These are phyloP conservation scores for Neodiprion pinetum DNA, from an alignment of 1,140 invertebrate species.

Conservation along the genomic window DNA sequence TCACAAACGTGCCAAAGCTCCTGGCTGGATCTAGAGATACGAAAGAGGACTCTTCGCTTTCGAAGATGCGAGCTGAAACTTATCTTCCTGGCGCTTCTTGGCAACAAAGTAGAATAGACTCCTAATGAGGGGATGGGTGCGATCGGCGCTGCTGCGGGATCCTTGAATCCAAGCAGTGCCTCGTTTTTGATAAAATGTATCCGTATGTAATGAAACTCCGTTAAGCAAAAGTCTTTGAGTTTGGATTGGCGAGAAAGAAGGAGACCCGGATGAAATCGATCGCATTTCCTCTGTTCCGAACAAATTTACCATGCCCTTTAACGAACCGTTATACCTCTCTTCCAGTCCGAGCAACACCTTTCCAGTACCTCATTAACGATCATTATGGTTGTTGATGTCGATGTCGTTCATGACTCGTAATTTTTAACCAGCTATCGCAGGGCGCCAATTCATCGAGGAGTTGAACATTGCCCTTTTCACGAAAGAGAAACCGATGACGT, in stretches of 20 bases:
- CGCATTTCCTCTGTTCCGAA: not conserved
- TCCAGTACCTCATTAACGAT: too few species aligned
- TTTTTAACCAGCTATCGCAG: too few species aligned
- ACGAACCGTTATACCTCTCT: not conserved
- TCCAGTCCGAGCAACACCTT: too few species aligned
- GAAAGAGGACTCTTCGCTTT: not conserved
- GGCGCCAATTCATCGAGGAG: too few species aligned
- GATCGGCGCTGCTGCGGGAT: not conserved
- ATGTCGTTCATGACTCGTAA: too few species aligned
- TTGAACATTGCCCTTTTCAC: not conserved
- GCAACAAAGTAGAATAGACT: not conserved
- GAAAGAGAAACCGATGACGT: not conserved
- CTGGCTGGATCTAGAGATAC: not conserved
- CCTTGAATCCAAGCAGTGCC: not conserved
- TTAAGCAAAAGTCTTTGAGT: not conserved
- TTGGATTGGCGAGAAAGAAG: not conserved
- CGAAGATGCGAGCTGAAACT: not conserved
- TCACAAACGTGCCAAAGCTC: not conserved
- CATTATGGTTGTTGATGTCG: too few species aligned
- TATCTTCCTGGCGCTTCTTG: not conserved
- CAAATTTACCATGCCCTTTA: not conserved
- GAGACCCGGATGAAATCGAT: not conserved
- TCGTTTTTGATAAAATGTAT: not conserved
- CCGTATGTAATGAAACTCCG: not conserved
- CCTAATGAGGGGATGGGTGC: not conserved